Percentiles rank a stretch among this genome's conserved stretches.
Conservation (phyloP, 2,797 vertebrate genomes). For the Manis javanica region DNA sequence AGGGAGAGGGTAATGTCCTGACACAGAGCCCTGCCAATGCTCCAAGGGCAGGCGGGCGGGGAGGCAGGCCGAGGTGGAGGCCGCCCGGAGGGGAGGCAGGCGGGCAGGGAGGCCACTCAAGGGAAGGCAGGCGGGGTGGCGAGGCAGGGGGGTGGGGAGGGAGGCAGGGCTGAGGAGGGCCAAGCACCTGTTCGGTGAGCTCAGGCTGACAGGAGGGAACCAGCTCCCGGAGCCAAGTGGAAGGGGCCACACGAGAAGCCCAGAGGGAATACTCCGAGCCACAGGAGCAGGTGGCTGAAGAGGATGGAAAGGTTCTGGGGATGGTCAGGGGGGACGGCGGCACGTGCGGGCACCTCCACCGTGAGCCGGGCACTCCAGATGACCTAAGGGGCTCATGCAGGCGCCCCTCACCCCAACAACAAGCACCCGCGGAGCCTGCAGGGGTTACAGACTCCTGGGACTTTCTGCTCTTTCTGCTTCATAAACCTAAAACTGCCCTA, state of each 20-base stretch:
- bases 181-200: not conserved
- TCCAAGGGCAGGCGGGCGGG: not conserved
- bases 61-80: not conserved
- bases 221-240: no score
- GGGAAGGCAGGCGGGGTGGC: not conserved
- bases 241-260: not conserved
- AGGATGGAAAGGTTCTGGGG: not conserved
- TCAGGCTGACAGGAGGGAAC: not conserved
- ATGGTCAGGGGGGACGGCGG: fast-evolving
- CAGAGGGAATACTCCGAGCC: not conserved
- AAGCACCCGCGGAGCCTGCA: not conserved
- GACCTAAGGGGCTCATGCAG: not conserved
- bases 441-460: not conserved
- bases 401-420: no score
- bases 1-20: not conserved
- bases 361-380: not conserved
- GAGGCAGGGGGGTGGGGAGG: not conserved
- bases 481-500: not conserved
- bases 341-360: not conserved
- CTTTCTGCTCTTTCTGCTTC: no score
- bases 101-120: not conserved
- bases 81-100: not conserved
- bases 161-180: not conserved
- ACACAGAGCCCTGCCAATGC: not conserved
- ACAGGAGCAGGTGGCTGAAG: not conserved